Conservation (phyloP, 1,140 invertebrate species). For the Arctopsyche grandis region DNA sequence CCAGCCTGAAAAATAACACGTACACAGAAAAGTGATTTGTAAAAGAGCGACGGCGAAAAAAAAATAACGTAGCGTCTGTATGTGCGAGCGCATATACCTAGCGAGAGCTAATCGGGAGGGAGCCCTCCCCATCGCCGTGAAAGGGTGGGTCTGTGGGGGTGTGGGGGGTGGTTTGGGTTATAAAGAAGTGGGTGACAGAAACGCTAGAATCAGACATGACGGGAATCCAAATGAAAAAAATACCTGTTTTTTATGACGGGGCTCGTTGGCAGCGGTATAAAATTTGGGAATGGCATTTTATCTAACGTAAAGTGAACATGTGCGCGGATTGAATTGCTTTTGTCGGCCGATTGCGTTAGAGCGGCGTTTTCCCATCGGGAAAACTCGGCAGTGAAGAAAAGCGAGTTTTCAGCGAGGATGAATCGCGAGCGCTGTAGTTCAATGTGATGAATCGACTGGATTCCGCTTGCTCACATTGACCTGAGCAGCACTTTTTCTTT, state of each 20-base stretch:
- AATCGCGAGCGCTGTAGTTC: not conserved
- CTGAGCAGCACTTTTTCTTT: no score
- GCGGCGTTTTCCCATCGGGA: conserved; percentile 20
- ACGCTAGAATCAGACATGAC: conserved; percentile 47
- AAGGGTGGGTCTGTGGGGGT: no score
- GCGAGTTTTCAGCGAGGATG: not conserved
- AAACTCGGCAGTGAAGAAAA: conserved; percentile 4
- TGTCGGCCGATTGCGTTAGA: conserved; percentile 43
- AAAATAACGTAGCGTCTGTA: conserved; percentile 15
- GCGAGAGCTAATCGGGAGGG: no score
- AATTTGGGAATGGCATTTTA: conserved; percentile 48
- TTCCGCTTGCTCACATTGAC: no score
- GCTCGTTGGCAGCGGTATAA: conserved; percentile 40
- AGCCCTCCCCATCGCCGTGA: no score
- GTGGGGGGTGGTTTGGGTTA: no score
- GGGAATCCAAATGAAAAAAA: conserved; percentile 52
- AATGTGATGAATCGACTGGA: not conserved
- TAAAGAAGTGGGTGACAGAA: conserved; percentile 43
- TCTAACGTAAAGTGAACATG: conserved; percentile 47
- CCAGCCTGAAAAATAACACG: conserved; percentile 36
- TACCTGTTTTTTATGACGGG: conserved; percentile 48
- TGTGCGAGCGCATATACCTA: not conserved
- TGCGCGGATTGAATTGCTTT: conserved; percentile 44
- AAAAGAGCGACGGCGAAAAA: conserved; percentile 27
- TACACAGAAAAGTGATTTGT: conserved; percentile 40